Evolutionary conservation across 2,797 vertebrate species (phyloP), one percentile per base, ranked within the genome.

Genomic region (Pogonophryne albipinna): DNA sequence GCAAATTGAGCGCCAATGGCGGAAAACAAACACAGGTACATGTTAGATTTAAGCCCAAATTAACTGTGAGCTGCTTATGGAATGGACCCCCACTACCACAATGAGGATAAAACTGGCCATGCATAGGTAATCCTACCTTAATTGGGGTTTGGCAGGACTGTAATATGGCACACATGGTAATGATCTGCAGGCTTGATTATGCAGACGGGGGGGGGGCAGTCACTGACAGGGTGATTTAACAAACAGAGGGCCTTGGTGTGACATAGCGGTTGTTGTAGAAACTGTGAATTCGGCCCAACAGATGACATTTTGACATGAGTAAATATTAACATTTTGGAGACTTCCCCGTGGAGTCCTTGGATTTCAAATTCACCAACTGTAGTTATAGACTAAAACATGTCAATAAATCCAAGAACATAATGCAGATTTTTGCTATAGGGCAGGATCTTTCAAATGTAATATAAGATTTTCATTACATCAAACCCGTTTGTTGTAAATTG

Each of bases 51-150:
- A 53, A 80, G 55, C 45, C 62, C 66, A 86, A 78, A 87, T 83
- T 66, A 83, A 82, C 66, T 55, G 59, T 51, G 70, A 23, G n/a
- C 60, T 57, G 67, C 61, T 87, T 84, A 73, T 83, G 65, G 62
- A 71, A 52, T 66, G 44, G 68, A 69, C 17, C 66, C 6, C 52
- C 67, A 44, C 59, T 76, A 83, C 74, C 71, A 74, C 81, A 81
- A 81, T 80, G 81, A 84, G 87, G 85, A 91, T 87, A 59, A 88
- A 90, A 77, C 80, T 70, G 86, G 45, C 77, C 87, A 88, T 86
- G 88, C 87, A 90, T 83, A 75, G 79, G 84, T 86, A 89, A 91
- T 89, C 79, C 81, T 55, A 79, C 77, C 84, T 80, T 91, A 90
- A 88, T 88, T 88, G 81, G 83, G 66, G 68, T 82, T 85, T 87